A percentile compares a stretch with the other conserved stretches of the same genome.
These are phyloP conservation scores for Tarsius wallacei DNA, from an alignment of 2,797 vertebrate species.

Conservation along the genomic window DNA sequence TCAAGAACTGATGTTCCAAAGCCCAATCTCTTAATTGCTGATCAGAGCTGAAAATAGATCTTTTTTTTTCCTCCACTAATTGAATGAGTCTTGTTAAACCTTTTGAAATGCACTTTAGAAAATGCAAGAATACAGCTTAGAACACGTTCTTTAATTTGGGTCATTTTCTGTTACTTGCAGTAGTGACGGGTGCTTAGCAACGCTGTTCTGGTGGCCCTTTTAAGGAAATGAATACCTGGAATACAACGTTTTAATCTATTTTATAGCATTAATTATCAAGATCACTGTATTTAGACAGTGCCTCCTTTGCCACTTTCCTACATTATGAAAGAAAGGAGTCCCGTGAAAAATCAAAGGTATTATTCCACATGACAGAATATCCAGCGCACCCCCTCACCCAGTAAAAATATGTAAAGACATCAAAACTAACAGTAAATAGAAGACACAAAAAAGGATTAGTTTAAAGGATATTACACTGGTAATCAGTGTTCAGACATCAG, in stretches of 20 bases:
- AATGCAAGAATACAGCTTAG: constrained; percentile 84
- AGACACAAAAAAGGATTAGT: neutral
- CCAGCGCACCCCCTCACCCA: neutral
- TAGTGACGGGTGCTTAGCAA: constrained; percentile 83
- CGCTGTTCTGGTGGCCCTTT: constrained; percentile 78
- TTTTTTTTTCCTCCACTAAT: constrained; percentile 76
- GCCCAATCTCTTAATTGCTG: constrained; percentile 81
- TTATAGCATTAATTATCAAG: constrained; percentile 83
- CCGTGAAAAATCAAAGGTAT: constrained; percentile 42
- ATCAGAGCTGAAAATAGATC: constrained; percentile 85
- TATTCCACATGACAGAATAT: constrained; percentile 76
- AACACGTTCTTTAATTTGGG: constrained; percentile 84
- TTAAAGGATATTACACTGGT: constrained; percentile 46
- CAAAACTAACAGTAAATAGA: constrained; percentile 71
- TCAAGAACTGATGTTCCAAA: constrained; percentile 78
- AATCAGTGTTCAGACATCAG: constrained; percentile 54
- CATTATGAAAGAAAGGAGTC: constrained; percentile 37
- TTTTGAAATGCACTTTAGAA: constrained; percentile 83
- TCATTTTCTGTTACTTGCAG: constrained; percentile 83
- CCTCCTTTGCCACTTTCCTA: constrained; percentile 63
- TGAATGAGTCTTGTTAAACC: constrained; percentile 82
- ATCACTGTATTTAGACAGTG: constrained; percentile 83
- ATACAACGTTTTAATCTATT: constrained; percentile 80
- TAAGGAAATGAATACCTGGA: constrained; percentile 84
- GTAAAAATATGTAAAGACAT: constrained; percentile 54